phyloP scores from a whole-genome alignment of 2,113 vertebrate genomes.

The Xenus cinereus region DNA sequence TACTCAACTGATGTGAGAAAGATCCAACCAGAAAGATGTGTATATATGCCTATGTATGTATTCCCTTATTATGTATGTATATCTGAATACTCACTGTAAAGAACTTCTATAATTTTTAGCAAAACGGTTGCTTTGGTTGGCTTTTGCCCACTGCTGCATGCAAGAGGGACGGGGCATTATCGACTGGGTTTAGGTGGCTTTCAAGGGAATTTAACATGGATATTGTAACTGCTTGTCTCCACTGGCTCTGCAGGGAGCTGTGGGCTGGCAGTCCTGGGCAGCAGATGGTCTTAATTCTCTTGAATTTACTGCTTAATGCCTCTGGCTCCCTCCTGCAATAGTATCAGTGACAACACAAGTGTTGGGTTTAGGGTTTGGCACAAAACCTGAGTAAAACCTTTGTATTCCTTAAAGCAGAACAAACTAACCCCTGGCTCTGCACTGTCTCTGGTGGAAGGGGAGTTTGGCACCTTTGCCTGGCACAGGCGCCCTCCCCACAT shows the following conservation, averaged over 20 bases:
- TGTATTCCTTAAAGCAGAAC: background rate
- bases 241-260: background rate
- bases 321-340: background rate
- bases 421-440: background rate
- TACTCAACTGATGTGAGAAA: background rate
- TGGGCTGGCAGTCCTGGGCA: background rate
- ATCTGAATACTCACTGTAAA: background rate
- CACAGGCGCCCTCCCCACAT: fast-evolving
- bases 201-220: background rate
- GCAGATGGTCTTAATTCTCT: conserved; percentile 31
- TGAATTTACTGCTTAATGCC: background rate
- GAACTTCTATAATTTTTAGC: background rate
- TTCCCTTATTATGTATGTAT: background rate
- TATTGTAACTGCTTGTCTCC: background rate
- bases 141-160: background rate
- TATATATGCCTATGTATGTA: too few species aligned
- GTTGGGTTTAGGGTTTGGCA: background rate
- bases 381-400: background rate
- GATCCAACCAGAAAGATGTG: background rate
- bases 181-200: background rate
- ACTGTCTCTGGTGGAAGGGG: background rate
- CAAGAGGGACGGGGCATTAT: background rate
- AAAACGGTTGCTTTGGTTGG: background rate
- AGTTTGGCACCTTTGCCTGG: background rate
- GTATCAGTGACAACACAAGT: background rate